Conservation (phyloP, 2,888 invertebrate species). For the Myopa testacea region DNA sequence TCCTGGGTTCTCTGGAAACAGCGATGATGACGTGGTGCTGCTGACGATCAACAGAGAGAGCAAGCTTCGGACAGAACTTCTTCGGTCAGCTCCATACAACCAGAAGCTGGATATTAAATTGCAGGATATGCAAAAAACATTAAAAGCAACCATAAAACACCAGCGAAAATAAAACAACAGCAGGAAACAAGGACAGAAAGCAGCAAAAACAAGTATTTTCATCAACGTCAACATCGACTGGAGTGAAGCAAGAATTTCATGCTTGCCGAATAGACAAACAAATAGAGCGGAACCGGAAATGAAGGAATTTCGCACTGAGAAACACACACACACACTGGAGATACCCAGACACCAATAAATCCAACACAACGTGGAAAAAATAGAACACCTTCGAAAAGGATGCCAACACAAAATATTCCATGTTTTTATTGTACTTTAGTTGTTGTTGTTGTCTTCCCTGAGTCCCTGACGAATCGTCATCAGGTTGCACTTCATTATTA, state of each 20-base stretch:
- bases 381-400: background rate
- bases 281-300: conserved; percentile 37
- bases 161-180: too few relatives aligned
- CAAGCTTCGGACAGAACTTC: background rate
- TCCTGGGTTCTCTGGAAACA: too few relatives aligned
- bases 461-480: conserved; percentile 49
- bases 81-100: background rate
- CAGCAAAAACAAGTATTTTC: conserved; percentile 23
- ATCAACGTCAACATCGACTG: conserved; percentile 19
- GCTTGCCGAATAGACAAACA: conserved; percentile 22
- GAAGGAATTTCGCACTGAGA: conserved; percentile 34
- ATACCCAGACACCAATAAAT: too few relatives aligned
- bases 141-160: too few relatives aligned
- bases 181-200: conserved; percentile 3
- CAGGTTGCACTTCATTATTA: conserved; percentile 61
- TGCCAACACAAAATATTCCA: background rate
- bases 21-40: background rate
- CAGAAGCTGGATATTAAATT: conserved; percentile 18
- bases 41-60: background rate
- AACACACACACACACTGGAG: background rate
- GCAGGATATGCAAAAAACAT: conserved; percentile 24
- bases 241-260: background rate
- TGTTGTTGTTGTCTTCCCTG: conserved; percentile 21
- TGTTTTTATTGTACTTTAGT: background rate
- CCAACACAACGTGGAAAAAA: background rate